Evolutionary conservation across 2,888 invertebrate species (phyloP), one percentile per base, ranked within the genome.

Genomic region (Dryobotodes eremita): DNA sequence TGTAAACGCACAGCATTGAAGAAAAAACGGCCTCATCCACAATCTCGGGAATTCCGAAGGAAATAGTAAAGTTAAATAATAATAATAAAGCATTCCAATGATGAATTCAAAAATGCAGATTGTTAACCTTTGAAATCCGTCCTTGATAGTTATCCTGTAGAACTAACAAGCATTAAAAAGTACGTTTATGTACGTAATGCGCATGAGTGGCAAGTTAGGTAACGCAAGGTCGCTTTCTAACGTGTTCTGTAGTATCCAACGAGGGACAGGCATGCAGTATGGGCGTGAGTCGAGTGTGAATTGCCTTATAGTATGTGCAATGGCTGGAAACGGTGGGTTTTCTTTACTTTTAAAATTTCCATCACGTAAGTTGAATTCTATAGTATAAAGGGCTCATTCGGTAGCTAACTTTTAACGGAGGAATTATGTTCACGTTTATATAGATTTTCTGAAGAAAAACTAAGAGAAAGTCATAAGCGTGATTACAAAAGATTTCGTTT

Each of bases 211-310:
- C 85, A 80, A 86, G 86, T 90, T 89, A 89, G 89, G 89, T 89
- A 91, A 92, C 85, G 86, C 93, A 93, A 93, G 93, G 93, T 92
- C 93, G 93, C 93, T 93, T 93, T 93, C 93, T 91, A 93, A 90
- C 87, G 86, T 86, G 86, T 88, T 89, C 86, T 81, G 83, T 82
- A 77, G 80, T 82, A 84, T 75, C 85, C 79, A 85, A 78, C 65
- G 69, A 80, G 79, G 73, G 75, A 77, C 86, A 77, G 83, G 88
- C 50, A 85, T 81, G 79, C 79, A 76, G 82, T 73, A 83, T 72
- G 80, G 71, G 76, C 85, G 86, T 89, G 85, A 77, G 77, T 64
- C 62, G 85, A 72, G 76, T 91, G 80, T 77, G 80, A 88, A 88
- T 87, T 86, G 80, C 83, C 76, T 76, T 84, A 72, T 75, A 79